These are phyloP conservation scores for Trematomus loennbergii DNA, from an alignment of 2,113 vertebrate species.

Conservation along the genomic window DNA sequence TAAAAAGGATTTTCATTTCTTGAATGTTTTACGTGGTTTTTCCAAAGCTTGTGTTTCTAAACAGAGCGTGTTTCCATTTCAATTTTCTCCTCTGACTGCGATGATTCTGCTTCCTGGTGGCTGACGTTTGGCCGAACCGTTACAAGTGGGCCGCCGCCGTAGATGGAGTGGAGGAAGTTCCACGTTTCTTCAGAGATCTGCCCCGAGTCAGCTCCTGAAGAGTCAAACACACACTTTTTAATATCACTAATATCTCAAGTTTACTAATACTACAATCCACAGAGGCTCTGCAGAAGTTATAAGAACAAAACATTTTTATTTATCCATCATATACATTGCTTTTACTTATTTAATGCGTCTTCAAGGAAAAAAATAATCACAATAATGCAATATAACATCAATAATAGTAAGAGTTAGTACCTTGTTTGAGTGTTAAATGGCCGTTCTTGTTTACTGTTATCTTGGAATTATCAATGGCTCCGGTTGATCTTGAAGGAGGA, in stretches of 20 bases:
- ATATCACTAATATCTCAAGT: background rate
- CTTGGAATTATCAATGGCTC: constrained; percentile 96
- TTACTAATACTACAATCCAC: background rate
- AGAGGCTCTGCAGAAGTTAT: background rate
- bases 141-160: constrained; percentile 94
- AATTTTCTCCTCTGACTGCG: constrained; percentile 95
- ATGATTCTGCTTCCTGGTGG: constrained; percentile 86
- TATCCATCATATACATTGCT: background rate
- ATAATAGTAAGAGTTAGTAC: constrained; percentile 75
- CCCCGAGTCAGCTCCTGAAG: constrained; percentile 94
- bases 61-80: constrained; percentile 95
- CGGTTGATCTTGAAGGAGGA: constrained; percentile 88
- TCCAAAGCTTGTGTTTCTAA: constrained; percentile 73
- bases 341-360: background rate
- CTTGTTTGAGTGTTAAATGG: constrained; percentile 92
- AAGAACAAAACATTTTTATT: background rate
- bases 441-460: constrained; percentile 93
- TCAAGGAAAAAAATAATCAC: background rate
- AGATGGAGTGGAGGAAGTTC: constrained; percentile 96
- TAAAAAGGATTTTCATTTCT: constrained; percentile 75
- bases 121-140: constrained; percentile 90
- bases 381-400: background rate
- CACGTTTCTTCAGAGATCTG: constrained; percentile 99
- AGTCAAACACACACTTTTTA: background rate
- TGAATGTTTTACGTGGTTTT: constrained; percentile 26